A percentile compares a stretch with the other conserved stretches of the same genome.
Evolutionary conservation across 2,888 invertebrate species (phyloP).

Genomic region (Limnephilus auricula): DNA sequence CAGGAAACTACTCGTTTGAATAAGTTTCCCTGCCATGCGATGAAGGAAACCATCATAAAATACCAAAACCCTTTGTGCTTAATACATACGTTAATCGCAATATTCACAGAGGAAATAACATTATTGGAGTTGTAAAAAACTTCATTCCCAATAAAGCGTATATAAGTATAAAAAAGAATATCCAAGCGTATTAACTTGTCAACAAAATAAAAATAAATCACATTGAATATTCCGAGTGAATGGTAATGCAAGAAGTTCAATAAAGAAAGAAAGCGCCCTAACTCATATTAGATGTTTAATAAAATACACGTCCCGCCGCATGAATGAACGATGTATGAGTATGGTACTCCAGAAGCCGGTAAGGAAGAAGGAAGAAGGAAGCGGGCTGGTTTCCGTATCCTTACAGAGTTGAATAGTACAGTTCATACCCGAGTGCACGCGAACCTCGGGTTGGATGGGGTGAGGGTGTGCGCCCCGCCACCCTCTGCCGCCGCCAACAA

Average conservation of each 20-base stretch:
- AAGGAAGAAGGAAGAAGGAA: slow-evolving; percentile 35
- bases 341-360: slow-evolving; percentile 21
- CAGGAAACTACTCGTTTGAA: no score
- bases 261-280: not conserved
- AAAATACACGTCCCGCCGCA: slow-evolving; percentile 9
- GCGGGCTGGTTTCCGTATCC: slow-evolving; percentile 42
- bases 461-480: not conserved
- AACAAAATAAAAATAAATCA: not conserved
- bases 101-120: not conserved
- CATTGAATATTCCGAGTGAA: slow-evolving; percentile 1
- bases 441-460: slow-evolving; percentile 5
- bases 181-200: not conserved
- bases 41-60: not conserved
- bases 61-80: not conserved
- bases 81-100: not conserved
- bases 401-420: slow-evolving; percentile 55
- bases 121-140: not conserved
- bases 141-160: not conserved
- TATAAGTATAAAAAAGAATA: no score
- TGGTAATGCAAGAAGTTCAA: not conserved
- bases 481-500: slow-evolving; percentile 59
- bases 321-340: not conserved
- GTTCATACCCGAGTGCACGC: slow-evolving; percentile 61
- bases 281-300: slow-evolving; percentile 20
- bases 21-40: no score